phyloP scores from a whole-genome alignment of 2,113 vertebrate species.

The Malurus cyaneus region DNA sequence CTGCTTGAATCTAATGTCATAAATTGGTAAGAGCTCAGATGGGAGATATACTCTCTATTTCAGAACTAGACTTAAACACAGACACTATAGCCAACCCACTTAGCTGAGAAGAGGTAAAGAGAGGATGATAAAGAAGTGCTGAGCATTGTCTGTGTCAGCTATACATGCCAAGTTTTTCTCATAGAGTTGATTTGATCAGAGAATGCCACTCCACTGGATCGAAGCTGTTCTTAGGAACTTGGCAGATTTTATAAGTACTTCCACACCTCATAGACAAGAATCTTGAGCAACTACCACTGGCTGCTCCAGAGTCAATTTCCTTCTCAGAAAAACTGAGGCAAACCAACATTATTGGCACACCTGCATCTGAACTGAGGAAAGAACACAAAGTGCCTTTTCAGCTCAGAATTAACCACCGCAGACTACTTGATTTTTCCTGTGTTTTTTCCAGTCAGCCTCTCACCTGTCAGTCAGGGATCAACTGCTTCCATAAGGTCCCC shows the following conservation, averaged over 20 bases:
- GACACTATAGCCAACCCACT: background rate
- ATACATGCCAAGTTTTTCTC: background rate
- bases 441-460: background rate
- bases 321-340: background rate
- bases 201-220: background rate
- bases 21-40: background rate
- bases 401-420: background rate
- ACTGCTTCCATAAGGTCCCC: background rate
- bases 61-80: background rate
- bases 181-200: background rate
- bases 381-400: background rate
- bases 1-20: background rate
- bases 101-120: background rate
- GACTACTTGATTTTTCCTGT: background rate
- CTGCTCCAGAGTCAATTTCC: background rate
- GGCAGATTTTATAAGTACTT: background rate
- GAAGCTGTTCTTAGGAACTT: background rate
- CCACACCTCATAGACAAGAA: background rate
- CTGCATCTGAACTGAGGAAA: background rate
- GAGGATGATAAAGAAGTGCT: background rate
- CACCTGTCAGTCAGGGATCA: background rate
- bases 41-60: background rate
- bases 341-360: background rate
- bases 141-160: background rate
- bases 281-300: background rate